Conservation (phyloP, 2,888 invertebrate genomes). For the Alloscopus bannaensis region DNA sequence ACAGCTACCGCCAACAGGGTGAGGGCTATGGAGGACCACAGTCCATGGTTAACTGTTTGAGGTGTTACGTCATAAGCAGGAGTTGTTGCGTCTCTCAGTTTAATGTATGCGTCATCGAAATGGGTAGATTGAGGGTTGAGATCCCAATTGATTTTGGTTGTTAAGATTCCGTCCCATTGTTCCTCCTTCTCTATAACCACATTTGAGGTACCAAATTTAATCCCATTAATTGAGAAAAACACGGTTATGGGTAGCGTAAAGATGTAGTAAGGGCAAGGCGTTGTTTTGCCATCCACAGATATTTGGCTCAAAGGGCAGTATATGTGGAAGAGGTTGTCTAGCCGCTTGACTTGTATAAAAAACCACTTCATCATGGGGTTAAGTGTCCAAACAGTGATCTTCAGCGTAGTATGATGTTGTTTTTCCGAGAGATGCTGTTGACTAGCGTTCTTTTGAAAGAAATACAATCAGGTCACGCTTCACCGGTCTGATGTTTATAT, state of each 20-base stretch:
- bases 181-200: conserved; percentile 25
- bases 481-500: neutral
- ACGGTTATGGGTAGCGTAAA: conserved; percentile 41
- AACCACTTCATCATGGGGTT: neutral
- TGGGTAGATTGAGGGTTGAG: conserved; percentile 33
- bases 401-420: neutral
- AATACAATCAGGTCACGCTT: conserved; percentile 10
- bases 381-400: neutral
- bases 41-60: too few relatives aligned
- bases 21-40: too few relatives aligned
- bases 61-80: too few relatives aligned
- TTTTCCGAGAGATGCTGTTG: neutral
- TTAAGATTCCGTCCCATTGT: conserved; percentile 28
- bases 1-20: too few relatives aligned
- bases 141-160: conserved; percentile 43
- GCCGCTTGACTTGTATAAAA: conserved; percentile 54
- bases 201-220: conserved; percentile 17
- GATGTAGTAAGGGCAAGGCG: conserved; percentile 45
- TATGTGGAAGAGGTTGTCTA: conserved; percentile 14
- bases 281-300: conserved; percentile 8
- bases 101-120: neutral
- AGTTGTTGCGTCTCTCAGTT: too few relatives aligned
- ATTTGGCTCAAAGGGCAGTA: conserved; percentile 49
- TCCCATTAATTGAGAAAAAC: conserved; percentile 47
- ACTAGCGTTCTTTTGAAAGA: conserved; percentile 30